phyloP scores from a whole-genome alignment of 1,140 invertebrate genomes.

The Ectropis grisescens region DNA sequence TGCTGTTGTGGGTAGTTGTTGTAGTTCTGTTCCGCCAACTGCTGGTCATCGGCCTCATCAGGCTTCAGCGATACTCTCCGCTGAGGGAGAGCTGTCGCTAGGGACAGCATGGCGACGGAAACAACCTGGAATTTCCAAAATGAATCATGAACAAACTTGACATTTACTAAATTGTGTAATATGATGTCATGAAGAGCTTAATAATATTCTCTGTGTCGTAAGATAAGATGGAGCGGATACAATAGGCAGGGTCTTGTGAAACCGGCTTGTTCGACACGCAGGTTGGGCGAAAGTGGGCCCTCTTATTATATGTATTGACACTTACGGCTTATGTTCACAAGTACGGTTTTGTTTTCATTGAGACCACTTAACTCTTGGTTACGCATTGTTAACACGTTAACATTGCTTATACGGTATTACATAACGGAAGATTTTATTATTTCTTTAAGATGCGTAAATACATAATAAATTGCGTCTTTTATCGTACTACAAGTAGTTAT shows the following conservation, averaged over 20 bases:
- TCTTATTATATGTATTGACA: slow-evolving; percentile 37
- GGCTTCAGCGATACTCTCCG: slow-evolving; percentile 41
- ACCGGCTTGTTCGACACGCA: slow-evolving; percentile 49
- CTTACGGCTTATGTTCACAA: slow-evolving; percentile 24
- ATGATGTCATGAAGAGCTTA: slow-evolving; percentile 57
- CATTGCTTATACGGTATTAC: slow-evolving; percentile 1
- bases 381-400: slow-evolving; percentile 26
- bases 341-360: slow-evolving; percentile 45
- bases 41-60: slow-evolving; percentile 39
- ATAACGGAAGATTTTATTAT: too few relatives aligned
- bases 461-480: too few relatives aligned
- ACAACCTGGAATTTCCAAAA: slow-evolving; percentile 38
- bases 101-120: slow-evolving; percentile 34
- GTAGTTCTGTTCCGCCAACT: slow-evolving; percentile 49
- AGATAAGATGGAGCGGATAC: slow-evolving; percentile 56
- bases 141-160: background rate
- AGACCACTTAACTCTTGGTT: slow-evolving; percentile 25
- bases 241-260: slow-evolving; percentile 55
- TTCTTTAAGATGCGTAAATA: too few relatives aligned
- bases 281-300: slow-evolving; percentile 56
- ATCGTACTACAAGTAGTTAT: too few relatives aligned
- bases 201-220: slow-evolving; percentile 58
- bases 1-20: slow-evolving; percentile 38
- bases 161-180: slow-evolving; percentile 12
- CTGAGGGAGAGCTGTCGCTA: slow-evolving; percentile 47